Evolutionary conservation across 2,797 vertebrate species (phyloP).

Genomic region (Tinamus major): DNA sequence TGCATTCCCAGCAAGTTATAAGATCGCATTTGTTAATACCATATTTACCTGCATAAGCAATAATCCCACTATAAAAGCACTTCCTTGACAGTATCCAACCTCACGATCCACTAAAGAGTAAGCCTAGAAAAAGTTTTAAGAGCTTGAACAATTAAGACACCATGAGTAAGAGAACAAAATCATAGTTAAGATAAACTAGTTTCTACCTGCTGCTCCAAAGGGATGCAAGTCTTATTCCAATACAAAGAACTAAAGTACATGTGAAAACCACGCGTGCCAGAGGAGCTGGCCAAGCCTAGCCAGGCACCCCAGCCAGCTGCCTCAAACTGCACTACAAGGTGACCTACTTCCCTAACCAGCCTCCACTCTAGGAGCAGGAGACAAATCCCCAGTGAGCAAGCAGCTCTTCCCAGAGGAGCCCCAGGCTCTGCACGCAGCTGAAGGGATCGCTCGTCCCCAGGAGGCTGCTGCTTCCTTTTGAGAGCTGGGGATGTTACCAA

Average conservation of each 20-base stretch:
- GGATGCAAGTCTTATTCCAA: background rate
- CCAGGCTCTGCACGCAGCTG: background rate
- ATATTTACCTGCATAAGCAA: slow-evolving; percentile 96
- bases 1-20: background rate
- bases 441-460: background rate
- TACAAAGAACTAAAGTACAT: background rate
- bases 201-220: background rate
- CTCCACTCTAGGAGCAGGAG: background rate
- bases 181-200: background rate
- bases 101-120: slow-evolving; percentile 98
- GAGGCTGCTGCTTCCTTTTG: background rate
- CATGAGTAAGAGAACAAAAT: background rate
- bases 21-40: background rate
- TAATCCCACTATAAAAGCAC: slow-evolving; percentile 97
- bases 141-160: slow-evolving; percentile 1
- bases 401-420: background rate
- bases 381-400: background rate
- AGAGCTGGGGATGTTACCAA: background rate
- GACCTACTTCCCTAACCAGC: background rate
- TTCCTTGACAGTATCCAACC: slow-evolving; percentile 98
- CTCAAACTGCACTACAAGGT: background rate
- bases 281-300: background rate
- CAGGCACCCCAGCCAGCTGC: background rate
- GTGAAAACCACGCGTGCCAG: background rate
- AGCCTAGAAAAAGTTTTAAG: slow-evolving; percentile 83